Evolutionary conservation across 1,140 invertebrate genomes (phyloP), one percentile per base, ranked within the genome.

Genomic region (Drosophila sulfurigaster): DNA sequence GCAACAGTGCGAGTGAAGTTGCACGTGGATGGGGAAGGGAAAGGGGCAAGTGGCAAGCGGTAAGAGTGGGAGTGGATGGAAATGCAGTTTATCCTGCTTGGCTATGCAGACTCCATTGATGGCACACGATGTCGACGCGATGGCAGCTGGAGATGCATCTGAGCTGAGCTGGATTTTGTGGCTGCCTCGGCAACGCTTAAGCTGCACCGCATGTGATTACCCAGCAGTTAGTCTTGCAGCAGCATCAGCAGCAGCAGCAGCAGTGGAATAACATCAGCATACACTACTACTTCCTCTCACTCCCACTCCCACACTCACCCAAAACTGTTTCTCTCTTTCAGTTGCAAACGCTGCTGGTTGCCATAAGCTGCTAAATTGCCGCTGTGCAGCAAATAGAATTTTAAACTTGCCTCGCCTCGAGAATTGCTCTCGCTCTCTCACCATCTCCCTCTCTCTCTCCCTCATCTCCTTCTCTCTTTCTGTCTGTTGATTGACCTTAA

Each of bases 171-270:
- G 35, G 41, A 70, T 65, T 64, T 65, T 71, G 73, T 20, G 72
- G 76, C 69, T 77, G 82, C 69, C 69, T 52, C 67, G 75, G 78
- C 71, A 78, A 76, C 72, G 85, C 68, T 89, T 85, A 71, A 89
- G 81, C 73, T 89, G 75, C 81, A 63, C 85, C 85, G 86, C 85
- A 89, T 89, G 85, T 82, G 86, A 88, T 88, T 88, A 88, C 85
- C 83, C 81, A 83, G 85, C 82, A 87, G 82, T 87, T 87, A 88
- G 82, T 87, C 76, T 87, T 64, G 62, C 48, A 48, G 30, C 20
- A 58, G 52, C 45, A 76, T 46, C n/a, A n/a, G 48, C 41, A 57
- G 32, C 15, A 58, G 41, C 58, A 11, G 45, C 30, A 70, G 68
- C 52, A 81, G 78, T 86, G 82, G 64, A 67, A 59, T 54, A 68